Evolutionary conservation across 2,888 invertebrate species (phyloP), one percentile per base, ranked within the genome.

Genomic region (Volucella bombylans): DNA sequence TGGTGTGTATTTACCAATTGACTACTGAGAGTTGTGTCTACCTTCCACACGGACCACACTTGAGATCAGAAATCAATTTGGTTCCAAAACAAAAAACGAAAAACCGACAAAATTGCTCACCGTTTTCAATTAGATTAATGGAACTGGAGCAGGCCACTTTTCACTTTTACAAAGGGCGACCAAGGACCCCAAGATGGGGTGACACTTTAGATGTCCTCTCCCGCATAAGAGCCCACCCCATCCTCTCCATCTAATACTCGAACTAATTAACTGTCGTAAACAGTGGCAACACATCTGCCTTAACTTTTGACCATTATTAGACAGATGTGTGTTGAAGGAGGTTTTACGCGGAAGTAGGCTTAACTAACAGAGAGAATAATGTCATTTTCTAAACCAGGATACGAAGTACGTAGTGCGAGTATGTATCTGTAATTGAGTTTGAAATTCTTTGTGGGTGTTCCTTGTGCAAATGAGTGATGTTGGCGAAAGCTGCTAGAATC

Each of bases 61-160:
- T 72, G 18, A 81, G 50, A 68, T 85, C 62, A 76, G 71, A 81
- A 85, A 85, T 85, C 85, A 85, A 85, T 85, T 85, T 85, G 76
- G 38, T 77, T 76, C 47, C 76, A 69, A 68, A 62, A 31, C 4
- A 31, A 31, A 31, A 31, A 31, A 0, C 6, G 4, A 31, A 31
- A 31, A 31, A 31, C 6, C 6, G 4, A 31, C 31, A 31, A 31
- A 68, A 78, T 50, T 77, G 52, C 68, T 72, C 68, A 72, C 72
- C 72, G 67, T 72, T 76, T 80, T 72, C 85, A 85, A 85, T 85
- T 85, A 76, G 81, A 85, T 81, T 85, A 85, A 85, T 85, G 85
- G 67, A 76, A 81, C 57, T 85, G 76, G 68, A 85, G 76, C 81
- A 85, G 76, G 85, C 85, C 81, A 85, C 72, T 85, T 77, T 62